Conservation (phyloP, 2,113 vertebrate genomes). For the Aegotheles bennettii region DNA sequence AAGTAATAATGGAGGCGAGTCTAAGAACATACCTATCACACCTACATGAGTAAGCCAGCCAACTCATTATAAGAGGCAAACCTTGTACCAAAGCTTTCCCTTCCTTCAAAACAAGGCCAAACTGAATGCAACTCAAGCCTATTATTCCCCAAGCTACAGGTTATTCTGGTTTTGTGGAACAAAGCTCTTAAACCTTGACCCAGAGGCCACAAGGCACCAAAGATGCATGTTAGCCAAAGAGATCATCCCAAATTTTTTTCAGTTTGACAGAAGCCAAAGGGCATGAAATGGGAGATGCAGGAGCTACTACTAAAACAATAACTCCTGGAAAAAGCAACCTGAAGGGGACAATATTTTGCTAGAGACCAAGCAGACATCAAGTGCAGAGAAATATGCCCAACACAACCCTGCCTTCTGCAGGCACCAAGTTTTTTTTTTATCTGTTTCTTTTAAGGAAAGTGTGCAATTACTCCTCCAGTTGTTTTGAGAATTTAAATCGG, state of each 20-base stretch:
- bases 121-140: slow-evolving; percentile 58
- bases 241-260: background rate
- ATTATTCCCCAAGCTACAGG: slow-evolving; percentile 44
- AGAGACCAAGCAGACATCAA: background rate
- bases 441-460: background rate
- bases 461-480: background rate
- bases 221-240: background rate
- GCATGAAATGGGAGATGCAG: background rate
- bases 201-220: background rate
- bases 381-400: accelerated
- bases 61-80: slow-evolving; percentile 33
- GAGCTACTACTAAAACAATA: background rate
- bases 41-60: slow-evolving; percentile 65
- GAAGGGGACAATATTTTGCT: background rate
- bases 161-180: slow-evolving; percentile 27
- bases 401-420: background rate
- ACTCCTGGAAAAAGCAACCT: background rate
- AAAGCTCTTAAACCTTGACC: slow-evolving; percentile 3
- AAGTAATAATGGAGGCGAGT: slow-evolving; percentile 40
- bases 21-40: slow-evolving; percentile 70
- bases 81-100: slow-evolving; percentile 50
- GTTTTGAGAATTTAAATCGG: background rate
- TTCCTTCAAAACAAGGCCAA: slow-evolving; percentile 65
- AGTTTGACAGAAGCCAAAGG: background rate
- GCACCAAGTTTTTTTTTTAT: background rate